Evolutionary conservation across 1,140 invertebrate genomes (phyloP).

Genomic region (Oncopeltus fasciatus): DNA sequence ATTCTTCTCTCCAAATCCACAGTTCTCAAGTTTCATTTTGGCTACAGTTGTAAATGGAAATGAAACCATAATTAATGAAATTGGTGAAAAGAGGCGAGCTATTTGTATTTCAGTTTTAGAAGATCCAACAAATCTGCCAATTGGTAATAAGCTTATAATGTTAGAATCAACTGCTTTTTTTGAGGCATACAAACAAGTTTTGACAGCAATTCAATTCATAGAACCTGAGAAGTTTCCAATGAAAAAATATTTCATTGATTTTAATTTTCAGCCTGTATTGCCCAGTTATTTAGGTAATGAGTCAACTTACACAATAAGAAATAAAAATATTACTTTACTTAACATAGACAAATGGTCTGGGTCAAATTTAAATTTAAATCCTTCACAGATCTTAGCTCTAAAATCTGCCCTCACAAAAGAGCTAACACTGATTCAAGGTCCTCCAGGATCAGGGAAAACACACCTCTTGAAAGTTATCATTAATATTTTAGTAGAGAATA

Average conservation of each 20-base stretch:
- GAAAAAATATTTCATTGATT: conserved; percentile 41
- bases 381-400: conserved; percentile 40
- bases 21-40: conserved; percentile 49
- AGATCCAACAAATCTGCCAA: conserved; percentile 29
- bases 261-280: conserved; percentile 25
- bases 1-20: conserved; percentile 44
- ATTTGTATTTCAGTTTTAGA: conserved; percentile 32
- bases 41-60: conserved; percentile 29
- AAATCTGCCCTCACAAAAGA: conserved; percentile 41
- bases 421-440: conserved; percentile 61
- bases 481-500: conserved; percentile 40
- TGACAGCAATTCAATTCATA: conserved; percentile 43
- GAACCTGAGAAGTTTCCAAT: conserved; percentile 40
- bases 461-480: conserved; percentile 51
- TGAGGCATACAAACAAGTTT: conserved; percentile 48
- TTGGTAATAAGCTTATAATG: conserved; percentile 38
- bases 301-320: not conserved
- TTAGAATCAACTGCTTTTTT: conserved; percentile 51
- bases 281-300: conserved; percentile 29
- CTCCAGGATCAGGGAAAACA: conserved; percentile 69
- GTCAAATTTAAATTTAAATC: not conserved
- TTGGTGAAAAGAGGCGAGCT: conserved; percentile 31
- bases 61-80: conserved; percentile 35
- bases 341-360: no score
- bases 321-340: not conserved